Evolutionary conservation across 2,888 invertebrate genomes (phyloP).

Genomic region (Loripinus fragilis): DNA sequence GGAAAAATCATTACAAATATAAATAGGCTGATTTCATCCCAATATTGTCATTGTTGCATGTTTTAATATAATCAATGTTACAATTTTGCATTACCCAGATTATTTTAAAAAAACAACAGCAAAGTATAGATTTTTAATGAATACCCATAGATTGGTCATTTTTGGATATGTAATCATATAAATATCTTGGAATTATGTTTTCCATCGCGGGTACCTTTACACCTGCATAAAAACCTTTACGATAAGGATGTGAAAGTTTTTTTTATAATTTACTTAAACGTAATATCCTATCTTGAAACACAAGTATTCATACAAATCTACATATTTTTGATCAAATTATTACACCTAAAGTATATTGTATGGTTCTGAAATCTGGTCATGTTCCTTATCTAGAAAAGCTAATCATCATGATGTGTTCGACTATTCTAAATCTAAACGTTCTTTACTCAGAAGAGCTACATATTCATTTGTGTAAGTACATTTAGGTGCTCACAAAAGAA

Average conservation of each 20-base stretch:
- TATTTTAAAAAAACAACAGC: slow-evolving; percentile 1
- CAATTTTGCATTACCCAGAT: too few relatives aligned
- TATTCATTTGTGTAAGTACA: slow-evolving; percentile 2
- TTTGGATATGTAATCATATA: background rate
- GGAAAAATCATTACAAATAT: too few relatives aligned
- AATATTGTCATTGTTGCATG: too few relatives aligned
- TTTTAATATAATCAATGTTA: too few relatives aligned
- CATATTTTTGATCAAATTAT: slow-evolving; percentile 9
- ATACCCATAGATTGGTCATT: background rate
- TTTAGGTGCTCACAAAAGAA: slow-evolving; percentile 16
- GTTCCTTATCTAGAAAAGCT: slow-evolving; percentile 14
- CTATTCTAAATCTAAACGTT: slow-evolving; percentile 1
- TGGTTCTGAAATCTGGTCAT: slow-evolving; percentile 2
- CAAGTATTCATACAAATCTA: slow-evolving; percentile 1
- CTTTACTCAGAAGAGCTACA: background rate
- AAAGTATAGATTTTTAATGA: too few relatives aligned
- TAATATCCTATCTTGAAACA: slow-evolving; percentile 2
- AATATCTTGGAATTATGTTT: slow-evolving; percentile 10
- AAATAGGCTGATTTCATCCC: too few relatives aligned
- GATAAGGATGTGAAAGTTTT: slow-evolving; percentile 12
- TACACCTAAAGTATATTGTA: slow-evolving; percentile 3
- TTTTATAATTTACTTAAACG: slow-evolving; percentile 9
- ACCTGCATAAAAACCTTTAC: slow-evolving; percentile 9
- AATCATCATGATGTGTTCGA: slow-evolving; percentile 1
- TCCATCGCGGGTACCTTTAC: background rate